Evolutionary conservation across 2,113 vertebrate genomes (phyloP), one percentile per base, ranked within the genome.

Genomic region (Pimephales promelas): DNA sequence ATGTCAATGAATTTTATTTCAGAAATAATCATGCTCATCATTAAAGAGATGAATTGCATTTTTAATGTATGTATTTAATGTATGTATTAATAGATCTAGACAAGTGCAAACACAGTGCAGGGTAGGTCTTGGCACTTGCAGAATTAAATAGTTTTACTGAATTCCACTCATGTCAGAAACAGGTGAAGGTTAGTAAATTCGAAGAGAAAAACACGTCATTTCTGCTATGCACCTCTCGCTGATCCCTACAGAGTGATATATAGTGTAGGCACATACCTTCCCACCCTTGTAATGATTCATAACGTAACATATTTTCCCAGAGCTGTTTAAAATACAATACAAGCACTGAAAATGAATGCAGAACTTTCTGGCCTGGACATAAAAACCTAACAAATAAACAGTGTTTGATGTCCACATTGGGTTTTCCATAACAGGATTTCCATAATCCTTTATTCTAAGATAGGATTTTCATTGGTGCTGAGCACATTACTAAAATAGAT

Each of bases 351-450:
- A 71, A 40, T 45, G 22, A 71, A 66, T 62, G n/a, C 31, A 62
- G 83, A 78, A 87, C 72, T 81, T 59, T 40, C 40, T 43, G 59
- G 78, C 80, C 68, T 52, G 75, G 80, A 86, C 86, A 88, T 59
- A 79, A 90, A 86, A 86, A 66, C 85, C 87, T 59, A 75, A 85
- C 89, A 91, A 88, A 91, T 84, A 89, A 86, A 68, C 66, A 45
- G 73, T 84, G 85, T 89, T 89, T 89, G 84, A 92, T 90, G 90
- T 88, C 88, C 72, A 47, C 11, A 72, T 54, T 24, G 43, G 78
- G 54, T 64, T 49, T 73, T 89, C 86, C 87, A 84, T 91, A 93
- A 91, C 77, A 85, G 89, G 90, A 93, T 92, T 92, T 86, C 89
- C 87, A 88, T 90, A 90, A 89, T 40, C 49, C 62, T 8, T 36